Base-by-base conservation (phyloP, 2,113 vertebrate genomes). In the Hassar affinis region DNA sequence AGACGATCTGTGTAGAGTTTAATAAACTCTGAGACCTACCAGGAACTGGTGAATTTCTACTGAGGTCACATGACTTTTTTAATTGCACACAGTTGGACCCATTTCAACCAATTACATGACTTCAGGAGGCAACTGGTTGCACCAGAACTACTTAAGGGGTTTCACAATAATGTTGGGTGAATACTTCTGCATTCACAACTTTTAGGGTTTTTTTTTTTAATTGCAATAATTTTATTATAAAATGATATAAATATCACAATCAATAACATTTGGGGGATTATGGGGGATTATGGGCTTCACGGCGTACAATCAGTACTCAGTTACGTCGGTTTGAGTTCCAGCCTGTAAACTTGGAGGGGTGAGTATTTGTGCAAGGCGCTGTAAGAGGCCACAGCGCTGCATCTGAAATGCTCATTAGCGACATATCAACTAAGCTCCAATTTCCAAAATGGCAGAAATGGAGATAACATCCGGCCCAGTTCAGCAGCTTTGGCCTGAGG, bases 361-460 rank as follows among this genome's bases (percentile, higher is more conserved):
- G 25, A 30, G 52, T 75, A 75, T n/a, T 75, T 33, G 18, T 30
- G 15, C 71, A 52, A 27, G 17, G 30, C 7, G 8, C 47, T 18
- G n/a, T 6, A 47, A 11, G 51, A 57, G 51, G 30, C 69, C n/a
- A 52, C 80, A 81, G 1, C 27, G 35, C 66, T 27, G 15, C 42
- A n/a, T 56, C 4, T 47, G 25, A 71, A 71, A 49, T 22, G 79
- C 62, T 81, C 51, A 57, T 81, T 72, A 72, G 80, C 51, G 59
- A n/a, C 38, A 18, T 74, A 81, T 38, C 45, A 72, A 59, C 68
- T 30, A 72, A 45, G 38, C 54, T 62, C 42, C 27, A 10, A 33
- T 61, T 47, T 81, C 68, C 66, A 59, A 38, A 5, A 15, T n/a
- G 33, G 69, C 71, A 51, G 57, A 76, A 82, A 75, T 75, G 56